Evolutionary conservation across 2,888 invertebrate species (phyloP), one percentile per base, ranked within the genome.

Genomic region (Ommatoiulus sabulosus): DNA sequence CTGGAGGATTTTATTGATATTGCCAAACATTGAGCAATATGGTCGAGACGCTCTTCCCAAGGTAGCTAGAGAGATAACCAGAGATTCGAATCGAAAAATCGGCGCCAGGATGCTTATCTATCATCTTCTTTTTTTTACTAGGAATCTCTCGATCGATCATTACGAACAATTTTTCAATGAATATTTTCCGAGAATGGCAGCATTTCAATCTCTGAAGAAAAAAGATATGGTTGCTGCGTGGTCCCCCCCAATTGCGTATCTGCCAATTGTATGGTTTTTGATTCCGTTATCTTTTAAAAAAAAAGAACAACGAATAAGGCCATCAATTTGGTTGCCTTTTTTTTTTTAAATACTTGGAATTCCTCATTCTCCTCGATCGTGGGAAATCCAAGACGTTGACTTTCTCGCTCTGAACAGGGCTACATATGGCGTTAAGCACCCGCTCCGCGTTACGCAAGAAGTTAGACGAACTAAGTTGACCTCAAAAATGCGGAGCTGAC

Each of bases 381-480:
- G 63, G 63, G 63, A 63, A 63, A 63, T 63, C 63, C n/a, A 63
- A 63, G 63, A 63, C 63, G 63, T 63, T 63, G 63, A 63, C 63
- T 84, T 84, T 84, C 84, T 84, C 84, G 44, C 24, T 84, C 84
- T 17, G 3, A 84, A 84, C 24, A 35, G 17, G 84, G 35, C 84
- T 44, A 84, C 84, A 84, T 84, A 84, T 84, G 84, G 84, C 63
- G 63, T 63, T 84, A 35, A 84, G 43, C 24, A 84, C 24, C 24
- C 24, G n/a, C 8, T 80, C 12, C 35, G 80, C 84, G 84, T 84
- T 84, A 84, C 84, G 84, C 44, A 84, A 84, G 24, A 84, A 84
- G 84, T 84, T 84, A 84, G 84, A 84, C 84, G 84, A 84, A 84
- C 84, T 84, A 84, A 15, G 44, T 44, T 44, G 84, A 84, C 84